These are phyloP conservation scores for Melanocharis versteri DNA, from an alignment of 2,113 vertebrate genomes.

Conservation along the genomic window DNA sequence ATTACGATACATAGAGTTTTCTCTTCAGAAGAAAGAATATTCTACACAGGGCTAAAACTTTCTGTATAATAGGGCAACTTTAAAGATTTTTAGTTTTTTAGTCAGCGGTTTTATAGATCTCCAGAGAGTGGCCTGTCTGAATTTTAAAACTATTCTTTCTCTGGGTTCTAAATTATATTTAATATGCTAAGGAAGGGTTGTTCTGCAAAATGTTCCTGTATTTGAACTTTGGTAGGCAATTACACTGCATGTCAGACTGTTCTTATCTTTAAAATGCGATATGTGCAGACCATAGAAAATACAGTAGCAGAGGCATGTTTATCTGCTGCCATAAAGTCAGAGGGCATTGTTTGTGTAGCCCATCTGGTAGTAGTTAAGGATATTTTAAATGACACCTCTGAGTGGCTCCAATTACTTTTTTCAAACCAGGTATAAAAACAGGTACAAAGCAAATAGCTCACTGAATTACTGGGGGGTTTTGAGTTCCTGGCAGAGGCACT, in stretches of 20 bases:
- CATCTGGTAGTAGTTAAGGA: not conserved
- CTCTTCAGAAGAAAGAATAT: not conserved
- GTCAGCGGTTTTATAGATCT: not conserved
- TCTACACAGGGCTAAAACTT: not conserved
- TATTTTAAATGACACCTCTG: not conserved
- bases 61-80: not conserved
- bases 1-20: not conserved
- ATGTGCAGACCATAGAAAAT: not conserved
- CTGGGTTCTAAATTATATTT: not conserved
- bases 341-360: not conserved
- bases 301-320: not conserved
- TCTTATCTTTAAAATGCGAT: not conserved
- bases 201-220: not conserved
- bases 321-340: not conserved
- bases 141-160: not conserved
- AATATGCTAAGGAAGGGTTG: not conserved
- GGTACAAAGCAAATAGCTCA: not conserved
- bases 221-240: not conserved
- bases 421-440: not conserved
- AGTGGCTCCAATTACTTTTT: not conserved
- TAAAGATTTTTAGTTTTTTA: not conserved
- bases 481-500: not conserved
- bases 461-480: not conserved
- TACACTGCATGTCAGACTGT: not conserved
- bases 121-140: not conserved